phyloP scores from a whole-genome alignment of 2,113 vertebrate genomes.

The Poeciliopsis occidentalis region DNA sequence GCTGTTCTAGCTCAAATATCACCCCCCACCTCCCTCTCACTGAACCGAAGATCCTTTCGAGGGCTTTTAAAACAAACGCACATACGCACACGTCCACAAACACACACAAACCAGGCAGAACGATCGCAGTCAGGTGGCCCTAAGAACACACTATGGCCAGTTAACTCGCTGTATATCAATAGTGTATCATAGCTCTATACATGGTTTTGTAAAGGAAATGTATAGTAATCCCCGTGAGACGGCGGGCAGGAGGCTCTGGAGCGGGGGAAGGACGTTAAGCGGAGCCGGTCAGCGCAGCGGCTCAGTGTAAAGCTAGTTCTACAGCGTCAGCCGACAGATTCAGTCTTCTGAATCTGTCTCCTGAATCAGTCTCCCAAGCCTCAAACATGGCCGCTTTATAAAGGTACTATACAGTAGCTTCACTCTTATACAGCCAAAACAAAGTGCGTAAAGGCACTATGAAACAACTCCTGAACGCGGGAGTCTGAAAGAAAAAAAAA shows the following conservation, averaged over 20 bases:
- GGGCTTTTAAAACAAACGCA: slow-evolving; percentile 54
- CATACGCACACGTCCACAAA: slow-evolving; percentile 26
- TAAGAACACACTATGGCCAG: slow-evolving; percentile 60
- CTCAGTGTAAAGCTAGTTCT: slow-evolving; percentile 48
- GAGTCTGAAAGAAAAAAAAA: slow-evolving; percentile 57
- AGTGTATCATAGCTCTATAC: slow-evolving; percentile 66
- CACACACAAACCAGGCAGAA: slow-evolving; percentile 68
- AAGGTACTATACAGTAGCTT: slow-evolving; percentile 71
- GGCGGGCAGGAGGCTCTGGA: slow-evolving; percentile 54
- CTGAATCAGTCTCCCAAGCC: slow-evolving; percentile 33
- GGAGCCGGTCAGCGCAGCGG: slow-evolving; percentile 20
- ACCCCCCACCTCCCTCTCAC: slow-evolving; percentile 26
- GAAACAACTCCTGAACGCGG: slow-evolving; percentile 73
- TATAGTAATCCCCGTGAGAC: slow-evolving; percentile 64
- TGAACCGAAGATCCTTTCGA: slow-evolving; percentile 66
- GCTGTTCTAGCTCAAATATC: slow-evolving; percentile 41
- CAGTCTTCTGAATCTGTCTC: slow-evolving; percentile 34
- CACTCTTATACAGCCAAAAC: slow-evolving; percentile 65
- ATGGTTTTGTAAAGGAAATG: slow-evolving; percentile 69
- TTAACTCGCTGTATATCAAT: slow-evolving; percentile 66
- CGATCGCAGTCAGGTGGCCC: slow-evolving; percentile 72
- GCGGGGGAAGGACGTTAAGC: slow-evolving; percentile 46
- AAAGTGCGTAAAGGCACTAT: slow-evolving; percentile 82
- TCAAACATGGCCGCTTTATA: slow-evolving; percentile 51
- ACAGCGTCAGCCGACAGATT: slow-evolving; percentile 17